These are phyloP conservation scores for Rhinichthys osculus DNA, from an alignment of 2,797 vertebrate species.

Conservation along the genomic window DNA sequence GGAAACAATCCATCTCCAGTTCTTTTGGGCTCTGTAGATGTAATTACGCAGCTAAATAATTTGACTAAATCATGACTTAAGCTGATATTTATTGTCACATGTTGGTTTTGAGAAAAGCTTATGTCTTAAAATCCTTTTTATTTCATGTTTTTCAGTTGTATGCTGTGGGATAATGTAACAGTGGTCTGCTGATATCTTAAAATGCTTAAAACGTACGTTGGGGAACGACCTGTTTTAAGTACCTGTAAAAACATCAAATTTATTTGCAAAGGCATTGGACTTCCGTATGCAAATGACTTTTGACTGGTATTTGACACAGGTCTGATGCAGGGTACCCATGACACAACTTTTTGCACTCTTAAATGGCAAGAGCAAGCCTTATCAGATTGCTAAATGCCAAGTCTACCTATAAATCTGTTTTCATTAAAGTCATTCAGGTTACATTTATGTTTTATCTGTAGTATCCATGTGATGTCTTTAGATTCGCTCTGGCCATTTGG, in stretches of 20 bases:
- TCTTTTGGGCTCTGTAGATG: constrained; percentile 1
- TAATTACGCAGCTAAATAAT: background rate
- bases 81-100: constrained; percentile 35
- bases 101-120: constrained; percentile 39
- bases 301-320: constrained; percentile 44
- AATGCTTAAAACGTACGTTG: constrained; percentile 25
- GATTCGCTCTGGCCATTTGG: constrained; percentile 32
- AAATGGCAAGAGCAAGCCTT: constrained; percentile 77
- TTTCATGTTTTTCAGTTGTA: constrained; percentile 1
- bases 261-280: background rate
- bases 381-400: constrained; percentile 73
- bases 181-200: constrained; percentile 40
- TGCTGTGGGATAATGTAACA: constrained; percentile 32
- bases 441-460: constrained; percentile 42
- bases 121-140: constrained; percentile 10
- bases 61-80: background rate
- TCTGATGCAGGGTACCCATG: constrained; percentile 38
- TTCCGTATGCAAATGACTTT: background rate
- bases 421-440: constrained; percentile 47
- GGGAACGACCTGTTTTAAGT: constrained; percentile 35
- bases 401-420: constrained; percentile 73
- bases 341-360: constrained; percentile 75
- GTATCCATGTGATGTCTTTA: constrained; percentile 35
- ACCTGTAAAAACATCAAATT: background rate
- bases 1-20: constrained; percentile 42